Evolutionary conservation across 2,888 invertebrate genomes (phyloP), one percentile per base, ranked within the genome.

Genomic region (Incurvaria masculella): DNA sequence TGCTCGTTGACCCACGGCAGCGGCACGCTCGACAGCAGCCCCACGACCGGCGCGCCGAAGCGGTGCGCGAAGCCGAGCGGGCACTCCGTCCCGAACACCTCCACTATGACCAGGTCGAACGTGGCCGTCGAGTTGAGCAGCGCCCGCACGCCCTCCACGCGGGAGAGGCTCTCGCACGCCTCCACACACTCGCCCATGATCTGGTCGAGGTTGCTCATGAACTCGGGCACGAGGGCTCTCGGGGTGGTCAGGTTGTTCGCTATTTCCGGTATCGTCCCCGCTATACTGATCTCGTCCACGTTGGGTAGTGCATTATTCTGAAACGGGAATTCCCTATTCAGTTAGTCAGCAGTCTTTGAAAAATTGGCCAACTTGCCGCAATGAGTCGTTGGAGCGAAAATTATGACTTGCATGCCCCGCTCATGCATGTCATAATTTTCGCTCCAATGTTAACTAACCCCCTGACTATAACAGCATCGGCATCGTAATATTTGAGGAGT

Each of bases 61-160:
- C 72, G 66, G 53, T 72, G 66, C 1, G 79, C 82, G 17, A 83
- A 69, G 1, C 81, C 81, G 20, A 83, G 65, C 49, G 82, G 79
- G 52, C 83, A 83, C 55, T 83, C 82, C 17, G 79, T 75, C 6
- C 79, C 80, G 52, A 83, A 84, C 4, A 82, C 71, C 62, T 78
- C 78, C 1, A 76, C 69, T 45, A 79, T 72, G 4, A 79, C 62
- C 53, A 79, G 53, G 49, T 79, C 79, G 52, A 68, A 79, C 0
- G 57, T 59, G 17, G 62, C 59, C 5, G 70, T 61, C 1, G 74
- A 70, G 53, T 72, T 69, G 1, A 78, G 59, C 11, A 79, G 56
- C 0, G 66, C 64, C 51, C 62, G 66, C 1, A 79, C 66, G 19
- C 68, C 64, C 4, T 73, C 71, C 46, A 71, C 61, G 50, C 63